Evolutionary conservation across 2,888 invertebrate genomes (phyloP), one percentile per base, ranked within the genome.

Genomic region (Lepeophtheirus nordmannii): DNA sequence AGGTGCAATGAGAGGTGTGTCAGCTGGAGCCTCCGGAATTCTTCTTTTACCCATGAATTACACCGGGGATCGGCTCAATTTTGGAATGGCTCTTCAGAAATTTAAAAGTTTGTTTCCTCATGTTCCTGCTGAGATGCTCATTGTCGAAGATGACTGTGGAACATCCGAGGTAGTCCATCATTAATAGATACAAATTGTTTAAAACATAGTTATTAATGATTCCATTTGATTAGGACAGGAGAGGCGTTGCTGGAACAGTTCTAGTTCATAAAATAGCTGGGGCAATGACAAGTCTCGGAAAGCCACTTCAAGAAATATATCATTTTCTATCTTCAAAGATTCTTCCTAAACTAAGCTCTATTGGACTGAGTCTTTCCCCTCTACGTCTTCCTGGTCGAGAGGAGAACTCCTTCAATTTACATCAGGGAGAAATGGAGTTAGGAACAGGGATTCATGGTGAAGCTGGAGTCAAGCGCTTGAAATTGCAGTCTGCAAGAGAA

Each of bases 51-150:
- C 87, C 11, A 83, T 83, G 11, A 88, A 87, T 75, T 87, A 86
- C 72, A 85, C 86, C 0, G 85, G 86, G 0, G 87, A 88, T 71
- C 77, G 86, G 68, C 76, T 89, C 17, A 89, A 86, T 75, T 89
- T 89, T 73, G 88, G 87, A 0, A 79, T 87, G 73, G 89, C 89
- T 1, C 80, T 84, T 14, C 87, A 89, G 74, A 82, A 83, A 72
- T 85, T 85, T 1, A 80, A 80, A 22, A 46, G 53, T 8, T 17
- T 46, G 17, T 46, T n/a, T 46, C n/a, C 60, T 38, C 17, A 12
- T 10, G 22, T 58, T 70, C 10, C 59, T 72, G 73, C 72, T 74
- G 22, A 78, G 57, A 76, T 78, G 73, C 73, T 81, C 20, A 79
- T 83, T 9, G 82, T 87, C 0, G 83, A 82, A 0, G 88, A 88